Conservation (phyloP, 1,140 invertebrate genomes). For the Ips typographus region DNA sequence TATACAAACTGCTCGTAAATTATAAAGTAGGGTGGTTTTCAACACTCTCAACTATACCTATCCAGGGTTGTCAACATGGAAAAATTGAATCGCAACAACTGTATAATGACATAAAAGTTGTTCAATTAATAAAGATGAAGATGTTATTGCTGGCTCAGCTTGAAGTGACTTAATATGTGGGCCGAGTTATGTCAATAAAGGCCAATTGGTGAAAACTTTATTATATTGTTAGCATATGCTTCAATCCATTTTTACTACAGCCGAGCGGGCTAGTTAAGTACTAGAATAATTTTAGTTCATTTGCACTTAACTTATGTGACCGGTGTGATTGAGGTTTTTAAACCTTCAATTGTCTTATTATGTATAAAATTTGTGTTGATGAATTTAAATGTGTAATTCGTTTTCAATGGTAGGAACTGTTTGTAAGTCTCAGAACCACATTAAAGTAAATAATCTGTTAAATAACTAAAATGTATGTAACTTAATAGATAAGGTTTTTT, state of each 20-base stretch:
- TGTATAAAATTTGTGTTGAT: no score
- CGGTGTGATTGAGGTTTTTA: not conserved
- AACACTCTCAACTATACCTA: no score
- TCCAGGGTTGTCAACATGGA: no score
- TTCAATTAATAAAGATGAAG: conserved; percentile 14
- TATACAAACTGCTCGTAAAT: conserved; percentile 1
- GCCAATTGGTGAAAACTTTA: conserved; percentile 25
- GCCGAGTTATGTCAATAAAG: conserved; percentile 32
- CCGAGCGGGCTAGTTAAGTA: conserved; percentile 6
- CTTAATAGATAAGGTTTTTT: no score
- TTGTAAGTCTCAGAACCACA: no score
- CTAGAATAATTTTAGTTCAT: not conserved
- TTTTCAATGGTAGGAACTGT: no score
- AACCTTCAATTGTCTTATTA: no score
- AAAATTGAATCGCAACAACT: no score
- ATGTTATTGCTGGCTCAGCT: conserved; percentile 30
- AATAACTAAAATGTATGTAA: no score
- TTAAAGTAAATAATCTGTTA: no score
- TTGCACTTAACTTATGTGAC: not conserved
- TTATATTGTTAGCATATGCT: conserved; percentile 22
- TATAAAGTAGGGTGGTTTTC: not conserved
- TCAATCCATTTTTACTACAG: not conserved
- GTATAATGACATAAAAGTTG: not conserved
- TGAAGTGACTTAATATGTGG: conserved; percentile 33
- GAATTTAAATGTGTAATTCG: no score